Base-by-base conservation (phyloP, 2,888 invertebrate genomes). In the Stramonita haemastoma region DNA sequence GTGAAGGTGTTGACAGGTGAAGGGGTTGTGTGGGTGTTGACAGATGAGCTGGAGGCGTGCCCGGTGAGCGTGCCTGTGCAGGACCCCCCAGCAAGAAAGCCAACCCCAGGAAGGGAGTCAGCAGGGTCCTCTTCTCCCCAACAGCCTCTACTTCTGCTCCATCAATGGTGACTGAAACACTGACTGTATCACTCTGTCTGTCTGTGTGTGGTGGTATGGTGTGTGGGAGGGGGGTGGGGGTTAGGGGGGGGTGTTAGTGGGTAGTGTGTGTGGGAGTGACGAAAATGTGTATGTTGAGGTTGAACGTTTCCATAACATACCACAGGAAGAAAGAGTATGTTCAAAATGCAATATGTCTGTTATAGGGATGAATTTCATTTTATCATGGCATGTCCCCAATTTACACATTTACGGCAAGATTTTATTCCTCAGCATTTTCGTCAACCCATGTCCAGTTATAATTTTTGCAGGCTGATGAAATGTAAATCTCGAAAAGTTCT, bases 31-130 rank as follows among this genome's bases (percentile, higher is more conserved):
- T 46, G 46, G 46, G 46, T 46, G n/a, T 8, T 90, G 90, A 84
- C 90, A 93, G 94, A 95, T 92, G 95, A 95, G 87, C 93, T 95
- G 26, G 91, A 93, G 85, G 79, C 92, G 29, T 92, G 92, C 73
- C 93, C 93, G 22, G 93, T 93, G 13, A 93, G 93, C 88, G 90
- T 96, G n/a, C 95, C 96, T 5, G 91, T 93, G 2, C 92, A 94
- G 6, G 95, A 95, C 90, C 95, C 96, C 94, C 96, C 89, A 92
- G 92, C 32, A 95, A 94, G 87, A 95, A 95, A 89, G 95, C 96
- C 57, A 95, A 95, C 91, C 96, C 96, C 32, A 95, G 94, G 87
- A 91, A 96, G 22, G 96, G 96, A 6, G 94, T 96, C 15, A 94
- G 96, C 2, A 90, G 91, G 13, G 88, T 95, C 22, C 92, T 92